These are phyloP conservation scores for Halictus rubicundus DNA, from an alignment of 1,140 invertebrate genomes.

Conservation along the genomic window DNA sequence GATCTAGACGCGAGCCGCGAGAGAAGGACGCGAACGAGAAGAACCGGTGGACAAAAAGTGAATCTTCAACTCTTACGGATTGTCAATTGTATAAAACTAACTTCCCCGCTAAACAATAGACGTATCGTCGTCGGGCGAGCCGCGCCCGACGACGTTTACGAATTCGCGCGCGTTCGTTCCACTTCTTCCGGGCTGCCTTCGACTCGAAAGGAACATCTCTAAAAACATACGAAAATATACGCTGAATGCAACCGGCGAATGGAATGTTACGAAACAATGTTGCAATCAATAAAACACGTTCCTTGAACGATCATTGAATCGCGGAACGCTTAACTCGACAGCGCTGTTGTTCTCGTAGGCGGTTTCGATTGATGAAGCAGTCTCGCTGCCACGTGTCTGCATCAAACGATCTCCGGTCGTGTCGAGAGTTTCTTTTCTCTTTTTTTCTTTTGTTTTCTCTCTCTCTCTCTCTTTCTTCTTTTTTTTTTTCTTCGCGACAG, in stretches of 20 bases:
- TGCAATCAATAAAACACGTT: constrained; percentile 11
- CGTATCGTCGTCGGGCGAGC: not conserved
- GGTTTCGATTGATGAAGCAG: constrained; percentile 20
- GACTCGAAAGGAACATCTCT: constrained; percentile 11
- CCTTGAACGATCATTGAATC: not conserved
- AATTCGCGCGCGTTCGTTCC: constrained; percentile 5
- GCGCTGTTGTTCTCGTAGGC: no score
- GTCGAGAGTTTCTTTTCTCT: no score
- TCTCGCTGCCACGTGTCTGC: constrained; percentile 35
- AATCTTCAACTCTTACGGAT: constrained; percentile 4
- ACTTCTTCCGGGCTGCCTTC: constrained; percentile 17
- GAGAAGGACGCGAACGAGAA: constrained; percentile 2
- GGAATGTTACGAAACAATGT: constrained; percentile 37
- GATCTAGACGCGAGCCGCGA: not conserved
- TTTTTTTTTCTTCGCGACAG: constrained; percentile 37
- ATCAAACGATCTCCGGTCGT: no score
- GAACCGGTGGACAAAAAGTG: not conserved
- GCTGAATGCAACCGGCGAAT: constrained; percentile 35
- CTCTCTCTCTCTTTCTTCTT: no score
- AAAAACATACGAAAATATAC: constrained; percentile 22
- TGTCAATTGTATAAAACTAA: constrained; percentile 24
- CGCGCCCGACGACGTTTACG: not conserved
- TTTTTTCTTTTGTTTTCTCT: no score
- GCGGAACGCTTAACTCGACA: not conserved
- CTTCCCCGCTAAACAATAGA: not conserved